phyloP scores from a whole-genome alignment of 2,113 vertebrate species.

The Dasyornis broadbenti region DNA sequence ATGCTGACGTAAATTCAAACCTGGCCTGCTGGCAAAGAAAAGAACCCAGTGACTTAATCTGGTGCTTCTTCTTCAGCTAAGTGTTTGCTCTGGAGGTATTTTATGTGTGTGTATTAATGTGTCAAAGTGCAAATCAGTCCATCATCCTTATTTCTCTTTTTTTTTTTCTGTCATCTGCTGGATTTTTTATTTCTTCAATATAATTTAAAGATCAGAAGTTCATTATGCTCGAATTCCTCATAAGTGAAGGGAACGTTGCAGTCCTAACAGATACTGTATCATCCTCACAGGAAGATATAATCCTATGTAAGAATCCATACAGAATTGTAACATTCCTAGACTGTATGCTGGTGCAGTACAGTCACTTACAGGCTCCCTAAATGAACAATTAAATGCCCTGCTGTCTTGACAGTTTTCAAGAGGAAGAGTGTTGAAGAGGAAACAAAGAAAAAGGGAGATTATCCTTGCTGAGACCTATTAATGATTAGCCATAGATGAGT shows the following conservation, averaged over 20 bases:
- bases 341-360: not conserved
- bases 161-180: not conserved
- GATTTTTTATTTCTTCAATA: not conserved
- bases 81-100: not conserved
- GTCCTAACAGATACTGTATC: not conserved
- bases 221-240: not conserved
- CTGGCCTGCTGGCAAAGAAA: not conserved
- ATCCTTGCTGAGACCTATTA: not conserved
- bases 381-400: not conserved
- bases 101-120: not conserved
- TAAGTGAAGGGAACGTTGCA: not conserved
- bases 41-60: not conserved
- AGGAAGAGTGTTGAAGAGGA: not conserved
- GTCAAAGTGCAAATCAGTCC: not conserved
- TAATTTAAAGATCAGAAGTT: not conserved
- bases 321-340: not conserved
- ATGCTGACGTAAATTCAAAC: not conserved
- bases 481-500: not conserved
- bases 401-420: not conserved
- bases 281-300: not conserved
- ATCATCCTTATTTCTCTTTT: not conserved
- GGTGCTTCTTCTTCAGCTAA: not conserved
- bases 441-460: not conserved
- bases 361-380: not conserved
- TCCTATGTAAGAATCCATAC: not conserved